Evolutionary conservation across 2,113 vertebrate species (phyloP), one percentile per base, ranked within the genome.

Genomic region (Merops nubicus): DNA sequence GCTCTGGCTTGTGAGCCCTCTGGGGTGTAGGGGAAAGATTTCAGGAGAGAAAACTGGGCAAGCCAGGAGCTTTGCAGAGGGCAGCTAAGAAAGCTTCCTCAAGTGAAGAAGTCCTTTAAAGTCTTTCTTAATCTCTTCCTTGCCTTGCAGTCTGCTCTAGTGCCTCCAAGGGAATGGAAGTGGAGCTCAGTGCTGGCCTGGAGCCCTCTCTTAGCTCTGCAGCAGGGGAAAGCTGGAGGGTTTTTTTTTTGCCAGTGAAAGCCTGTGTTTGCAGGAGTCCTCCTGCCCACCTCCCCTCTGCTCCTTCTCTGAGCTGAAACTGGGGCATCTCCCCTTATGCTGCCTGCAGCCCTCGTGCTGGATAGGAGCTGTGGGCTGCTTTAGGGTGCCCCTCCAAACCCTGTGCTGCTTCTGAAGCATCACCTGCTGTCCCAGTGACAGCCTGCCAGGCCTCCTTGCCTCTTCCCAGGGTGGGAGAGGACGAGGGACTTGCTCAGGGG

Each of bases 331-430:
- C 51, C 68, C 88, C 59, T 9, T 12, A 2, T 2, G 26, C 51
- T 59, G 34, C 0, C 0, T 17, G 57, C 62, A 87, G 31, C 62
- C 85, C 64, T 54, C 38, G 43, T 4, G 53, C n/a, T 40, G 57
- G 60, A 6, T 38, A 50, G 29, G 19, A 36, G 5, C 73, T 10
- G 22, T 3, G 54, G 63, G 28, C 48, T 93, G 48, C 19, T 25
- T 40, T n/a, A n/a, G 0, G 17, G 50, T 73, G 21, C 13, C 21
- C 36, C 45, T 96, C 54, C 19, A 42, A 73, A 33, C 16, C 15
- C 21, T 1, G 13, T 8, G 11, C 13, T 88, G 4, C 54, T 51
- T 36, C 16, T 51, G 8, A 5, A 70, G 0, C 21, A 2, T 20
- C 0, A 0, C 50, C 42, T 34, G 62, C 53, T 10, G 28, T 42